Conservation (phyloP, 2,888 invertebrate genomes). For the Tenodera sinensis region DNA sequence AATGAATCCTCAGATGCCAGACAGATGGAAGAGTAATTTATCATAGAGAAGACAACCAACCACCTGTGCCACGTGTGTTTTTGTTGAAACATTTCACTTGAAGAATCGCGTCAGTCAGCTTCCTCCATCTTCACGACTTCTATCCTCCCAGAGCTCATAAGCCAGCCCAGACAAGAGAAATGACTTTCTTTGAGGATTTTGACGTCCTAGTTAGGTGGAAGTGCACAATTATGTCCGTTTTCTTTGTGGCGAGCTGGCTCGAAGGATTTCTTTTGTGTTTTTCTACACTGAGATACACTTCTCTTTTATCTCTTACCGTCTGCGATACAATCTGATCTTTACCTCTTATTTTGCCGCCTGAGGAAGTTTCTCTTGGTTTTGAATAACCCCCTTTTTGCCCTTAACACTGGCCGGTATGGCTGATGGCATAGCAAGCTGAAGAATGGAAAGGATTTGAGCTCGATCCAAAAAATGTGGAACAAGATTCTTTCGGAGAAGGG, state of each 20-base stretch:
- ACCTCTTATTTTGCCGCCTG: background rate
- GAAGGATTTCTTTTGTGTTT: too few species aligned
- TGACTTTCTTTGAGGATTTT: background rate
- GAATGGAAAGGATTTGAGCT: background rate
- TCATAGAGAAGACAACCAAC: too few species aligned
- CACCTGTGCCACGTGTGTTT: too few species aligned
- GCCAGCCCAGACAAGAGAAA: background rate
- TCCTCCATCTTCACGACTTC: background rate
- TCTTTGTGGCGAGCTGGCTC: background rate
- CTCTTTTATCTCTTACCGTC: too few species aligned
- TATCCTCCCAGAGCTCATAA: too few species aligned
- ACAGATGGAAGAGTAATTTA: too few species aligned
- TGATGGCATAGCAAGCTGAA: background rate
- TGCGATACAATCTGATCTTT: too few species aligned
- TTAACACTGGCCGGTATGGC: background rate
- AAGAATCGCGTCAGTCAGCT: background rate
- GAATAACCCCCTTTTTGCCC: background rate
- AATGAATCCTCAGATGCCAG: too few species aligned
- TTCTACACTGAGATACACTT: too few species aligned
- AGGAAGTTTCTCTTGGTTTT: background rate
- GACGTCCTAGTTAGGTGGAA: background rate
- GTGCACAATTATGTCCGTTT: background rate
- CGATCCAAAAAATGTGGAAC: background rate
- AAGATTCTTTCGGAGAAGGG: background rate
- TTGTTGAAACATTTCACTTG: too few species aligned